phyloP scores from a whole-genome alignment of 1,140 invertebrate genomes.

The Danaus plexippus region DNA sequence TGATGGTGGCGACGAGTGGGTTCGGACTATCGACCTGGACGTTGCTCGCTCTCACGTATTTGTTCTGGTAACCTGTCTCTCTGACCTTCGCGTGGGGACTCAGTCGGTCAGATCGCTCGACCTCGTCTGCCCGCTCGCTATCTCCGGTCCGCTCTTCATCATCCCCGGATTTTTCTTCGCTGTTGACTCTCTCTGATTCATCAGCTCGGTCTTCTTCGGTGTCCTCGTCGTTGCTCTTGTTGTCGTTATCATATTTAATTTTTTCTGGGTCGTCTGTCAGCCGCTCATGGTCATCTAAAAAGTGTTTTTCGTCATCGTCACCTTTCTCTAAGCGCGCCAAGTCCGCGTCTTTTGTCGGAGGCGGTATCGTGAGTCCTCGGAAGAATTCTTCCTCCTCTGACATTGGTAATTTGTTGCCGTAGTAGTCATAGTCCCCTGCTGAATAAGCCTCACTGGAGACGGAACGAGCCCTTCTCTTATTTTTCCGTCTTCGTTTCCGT shows the following conservation, averaged over 20 bases:
- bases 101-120: constrained; percentile 43
- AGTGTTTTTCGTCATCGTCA: constrained; percentile 28
- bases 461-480: constrained; percentile 35
- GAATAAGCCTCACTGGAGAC: constrained; percentile 26
- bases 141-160: constrained; percentile 36
- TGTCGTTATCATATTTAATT: constrained; percentile 12
- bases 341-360: constrained; percentile 40
- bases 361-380: constrained; percentile 34
- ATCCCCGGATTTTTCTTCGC: constrained; percentile 12
- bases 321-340: constrained; percentile 38
- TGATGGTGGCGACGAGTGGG: constrained; percentile 23
- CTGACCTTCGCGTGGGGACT: constrained; percentile 48
- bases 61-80: constrained; percentile 47
- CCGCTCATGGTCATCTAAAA: constrained; percentile 50
- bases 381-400: constrained; percentile 49
- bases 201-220: constrained; percentile 13
- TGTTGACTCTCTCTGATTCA: constrained; percentile 22
- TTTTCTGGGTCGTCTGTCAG: constrained; percentile 29
- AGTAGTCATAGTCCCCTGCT: constrained; percentile 55
- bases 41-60: constrained; percentile 44
- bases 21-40: constrained; percentile 41
- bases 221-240: constrained; percentile 8
- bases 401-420: constrained; percentile 42
- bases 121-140: constrained; percentile 34
- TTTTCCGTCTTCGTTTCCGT: constrained; percentile 47